These are phyloP conservation scores for Helogale parvula DNA, from an alignment of 2,113 vertebrate species.

Conservation along the genomic window DNA sequence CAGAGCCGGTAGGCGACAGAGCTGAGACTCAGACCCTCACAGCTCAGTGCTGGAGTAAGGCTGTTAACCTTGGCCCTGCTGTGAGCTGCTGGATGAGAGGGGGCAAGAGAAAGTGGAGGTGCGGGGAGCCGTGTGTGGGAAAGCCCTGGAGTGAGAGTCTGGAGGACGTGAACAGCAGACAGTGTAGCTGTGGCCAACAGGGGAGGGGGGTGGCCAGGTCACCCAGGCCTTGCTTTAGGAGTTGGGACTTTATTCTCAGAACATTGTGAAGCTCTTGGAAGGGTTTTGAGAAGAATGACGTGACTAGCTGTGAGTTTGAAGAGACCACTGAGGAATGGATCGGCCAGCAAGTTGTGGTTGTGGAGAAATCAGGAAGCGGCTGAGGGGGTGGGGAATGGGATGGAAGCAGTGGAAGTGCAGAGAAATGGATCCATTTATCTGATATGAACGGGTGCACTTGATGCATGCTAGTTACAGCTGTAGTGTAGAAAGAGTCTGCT, in stretches of 20 bases:
- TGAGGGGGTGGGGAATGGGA: not conserved
- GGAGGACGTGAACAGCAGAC: not conserved
- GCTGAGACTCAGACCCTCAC: not conserved
- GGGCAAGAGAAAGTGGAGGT: accelerated
- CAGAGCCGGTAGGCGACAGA: not conserved
- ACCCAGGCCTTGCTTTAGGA: not conserved
- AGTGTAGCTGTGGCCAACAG: too few relatives aligned
- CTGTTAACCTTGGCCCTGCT: accelerated
- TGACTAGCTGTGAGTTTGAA: not conserved
- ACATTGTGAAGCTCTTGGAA: not conserved
- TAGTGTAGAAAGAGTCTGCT: not conserved
- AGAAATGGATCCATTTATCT: not conserved
- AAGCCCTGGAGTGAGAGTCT: not conserved
- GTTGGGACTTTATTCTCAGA: not conserved
- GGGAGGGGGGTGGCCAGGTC: not conserved
- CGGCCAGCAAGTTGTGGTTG: not conserved
- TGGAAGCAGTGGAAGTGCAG: not conserved
- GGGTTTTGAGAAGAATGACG: not conserved
- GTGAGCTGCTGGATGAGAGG: not conserved
- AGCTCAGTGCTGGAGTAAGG: accelerated
- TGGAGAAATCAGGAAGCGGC: not conserved
- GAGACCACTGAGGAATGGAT: not conserved
- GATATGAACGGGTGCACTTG: not conserved
- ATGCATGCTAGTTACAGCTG: not conserved
- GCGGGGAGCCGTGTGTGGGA: too few relatives aligned